Base-by-base conservation (phyloP, 1,140 invertebrate genomes). In the Capitella teleta region DNA sequence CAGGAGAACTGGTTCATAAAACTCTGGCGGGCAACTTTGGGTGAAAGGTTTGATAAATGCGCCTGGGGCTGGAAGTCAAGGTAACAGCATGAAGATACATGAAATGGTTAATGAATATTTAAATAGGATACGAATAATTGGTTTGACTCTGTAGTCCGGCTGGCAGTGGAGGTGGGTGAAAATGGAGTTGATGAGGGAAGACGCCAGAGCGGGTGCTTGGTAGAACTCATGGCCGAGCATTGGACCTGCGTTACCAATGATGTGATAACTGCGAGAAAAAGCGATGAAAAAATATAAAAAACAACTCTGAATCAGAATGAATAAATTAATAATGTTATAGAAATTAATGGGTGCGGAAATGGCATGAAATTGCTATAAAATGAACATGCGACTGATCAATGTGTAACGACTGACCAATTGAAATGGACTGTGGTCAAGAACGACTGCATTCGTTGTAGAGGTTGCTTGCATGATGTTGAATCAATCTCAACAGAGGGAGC, bases 21-120 rank as follows among this genome's bases (percentile, higher is more conserved):
- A 84, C 43, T 81, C 78, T 41, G 82, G 79, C 38, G 87, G 86
- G 68, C 88, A 93, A 19, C 81, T 83, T 60, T 81, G 81, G 57
- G 91, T 80, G 60, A 89, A 89, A 4, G 86, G 83, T 60, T 86
- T 87, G 55, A 91, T 74, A 65, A 89, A 90, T 10, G 83, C 80
- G 8, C 86, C 52, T 66, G 32, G 38, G 18, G 24, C 16, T 28
- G 6, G n/a, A 43, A 19, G 14, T 21, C 49, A 53, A 32, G 28
- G 28, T 14, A 45, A 57, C 23, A 42, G 14, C 19, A 21, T n/a
- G 19, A 14, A 1, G 12, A 10, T n/a, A 42, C 12, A 42, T 42
- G 12, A n/a, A 19, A 14, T 14, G 12, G 19, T 14, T 42, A n/a
- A 10, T 42, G 19, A 21, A n/a, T 14, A 30, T 14, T 8, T 46